These are phyloP conservation scores for Hyperoodon ampullatus DNA, from an alignment of 2,113 vertebrate genomes.

Conservation along the genomic window DNA sequence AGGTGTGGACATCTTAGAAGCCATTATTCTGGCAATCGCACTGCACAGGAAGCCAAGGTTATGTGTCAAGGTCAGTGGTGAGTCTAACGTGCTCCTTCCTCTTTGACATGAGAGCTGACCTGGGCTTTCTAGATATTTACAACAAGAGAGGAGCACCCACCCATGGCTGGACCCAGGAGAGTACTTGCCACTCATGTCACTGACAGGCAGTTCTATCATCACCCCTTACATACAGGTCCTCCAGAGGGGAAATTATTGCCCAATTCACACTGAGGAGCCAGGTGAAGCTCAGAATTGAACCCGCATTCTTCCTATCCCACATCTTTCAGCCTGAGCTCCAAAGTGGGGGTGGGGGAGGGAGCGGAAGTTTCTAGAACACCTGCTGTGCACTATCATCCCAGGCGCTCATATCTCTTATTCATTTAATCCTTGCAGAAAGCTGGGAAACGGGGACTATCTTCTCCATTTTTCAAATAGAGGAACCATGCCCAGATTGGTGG, in stretches of 20 bases:
- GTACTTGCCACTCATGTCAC: not conserved
- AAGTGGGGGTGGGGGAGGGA: not conserved
- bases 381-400: not conserved
- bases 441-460: not conserved
- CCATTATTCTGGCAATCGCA: not conserved
- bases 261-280: not conserved
- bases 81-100: too few species aligned
- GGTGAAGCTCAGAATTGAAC: not conserved
- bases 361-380: not conserved
- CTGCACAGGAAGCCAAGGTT: not conserved
- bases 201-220: not conserved
- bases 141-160: not conserved
- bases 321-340: not conserved
- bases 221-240: not conserved
- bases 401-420: not conserved
- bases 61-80: not conserved
- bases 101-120: not conserved
- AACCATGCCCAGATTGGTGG: not conserved
- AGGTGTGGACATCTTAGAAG: not conserved
- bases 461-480: not conserved
- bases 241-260: not conserved
- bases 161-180: not conserved
- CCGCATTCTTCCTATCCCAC: not conserved
- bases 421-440: not conserved
- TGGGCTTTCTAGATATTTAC: not conserved